Evolutionary conservation across 2,888 invertebrate genomes (phyloP).

Genomic region (Cryptophagus acutangulus): DNA sequence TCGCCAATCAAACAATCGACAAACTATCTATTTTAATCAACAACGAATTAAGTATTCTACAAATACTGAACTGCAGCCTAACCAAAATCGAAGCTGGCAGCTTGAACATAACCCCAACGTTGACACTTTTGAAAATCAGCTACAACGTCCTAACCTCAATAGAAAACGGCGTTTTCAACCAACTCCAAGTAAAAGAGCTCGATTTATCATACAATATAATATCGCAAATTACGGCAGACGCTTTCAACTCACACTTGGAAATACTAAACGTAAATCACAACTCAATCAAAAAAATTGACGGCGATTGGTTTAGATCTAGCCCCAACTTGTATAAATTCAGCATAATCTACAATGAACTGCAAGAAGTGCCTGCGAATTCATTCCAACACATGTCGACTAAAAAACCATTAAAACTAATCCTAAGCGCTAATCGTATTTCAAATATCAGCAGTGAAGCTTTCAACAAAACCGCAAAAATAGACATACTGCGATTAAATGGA

Average conservation of each 20-base stretch:
- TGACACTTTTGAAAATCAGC: slow-evolving; percentile 33
- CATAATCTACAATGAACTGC: slow-evolving; percentile 34
- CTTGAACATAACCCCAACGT: slow-evolving; percentile 33
- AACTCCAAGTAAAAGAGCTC: slow-evolving; percentile 32
- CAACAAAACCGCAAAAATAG: slow-evolving; percentile 23
- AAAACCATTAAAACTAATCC: slow-evolving; percentile 31
- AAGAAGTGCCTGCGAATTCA: slow-evolving; percentile 28
- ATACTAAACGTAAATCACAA: slow-evolving; percentile 35
- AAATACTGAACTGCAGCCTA: slow-evolving; percentile 31
- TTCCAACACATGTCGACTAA: slow-evolving; percentile 32
- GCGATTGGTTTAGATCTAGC: slow-evolving; percentile 35
- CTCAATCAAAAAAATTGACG: slow-evolving; percentile 30
- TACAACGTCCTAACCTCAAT: slow-evolving; percentile 31
- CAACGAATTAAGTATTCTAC: slow-evolving; percentile 31
- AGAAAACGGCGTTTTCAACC: slow-evolving; percentile 34
- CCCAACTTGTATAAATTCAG: slow-evolving; percentile 36
- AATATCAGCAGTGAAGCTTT: slow-evolving; percentile 33
- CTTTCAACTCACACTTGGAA: slow-evolving; percentile 36
- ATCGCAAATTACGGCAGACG: slow-evolving; percentile 30
- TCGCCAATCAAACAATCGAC: slow-evolving; percentile 25
- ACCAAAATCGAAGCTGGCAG: slow-evolving; percentile 32
- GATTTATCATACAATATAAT: slow-evolving; percentile 37
- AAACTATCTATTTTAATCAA: slow-evolving; percentile 24
- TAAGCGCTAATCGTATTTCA: slow-evolving; percentile 35
- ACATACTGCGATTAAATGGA: slow-evolving; percentile 32